A percentile compares a stretch with the other conserved stretches of the same genome.
Evolutionary conservation across 2,888 invertebrate genomes (phyloP).

Genomic region (Sinelater perroti): DNA sequence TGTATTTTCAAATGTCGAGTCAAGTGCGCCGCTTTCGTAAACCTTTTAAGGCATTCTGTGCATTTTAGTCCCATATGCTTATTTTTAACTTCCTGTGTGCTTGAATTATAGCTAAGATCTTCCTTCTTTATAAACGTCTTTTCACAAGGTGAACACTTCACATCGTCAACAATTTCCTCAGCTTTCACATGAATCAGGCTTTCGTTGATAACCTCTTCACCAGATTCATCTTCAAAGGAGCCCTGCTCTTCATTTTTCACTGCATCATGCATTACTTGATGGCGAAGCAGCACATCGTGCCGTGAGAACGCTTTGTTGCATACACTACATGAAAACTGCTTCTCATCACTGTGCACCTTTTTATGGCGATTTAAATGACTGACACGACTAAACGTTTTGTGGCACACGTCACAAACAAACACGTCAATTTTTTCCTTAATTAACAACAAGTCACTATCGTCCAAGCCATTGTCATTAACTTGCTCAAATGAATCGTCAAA

Average conservation of each 20-base stretch:
- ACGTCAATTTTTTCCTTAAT: not conserved
- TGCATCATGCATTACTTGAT: conserved; percentile 53
- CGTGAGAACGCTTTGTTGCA: conserved; percentile 54
- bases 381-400: conserved; percentile 61
- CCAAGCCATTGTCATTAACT: conserved; percentile 29
- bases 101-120: conserved; percentile 26
- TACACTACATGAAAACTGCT: conserved; percentile 51
- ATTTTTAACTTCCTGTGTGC: conserved; percentile 25
- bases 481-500: conserved; percentile 20
- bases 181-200: conserved; percentile 27
- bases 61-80: conserved; percentile 57
- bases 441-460: conserved; percentile 12
- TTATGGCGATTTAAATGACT: conserved; percentile 44
- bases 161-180: conserved; percentile 22
- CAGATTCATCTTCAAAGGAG: conserved; percentile 20
- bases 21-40: conserved; percentile 64
- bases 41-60: conserved; percentile 64
- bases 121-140: conserved; percentile 26
- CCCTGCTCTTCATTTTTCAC: conserved; percentile 49
- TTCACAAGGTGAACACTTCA: conserved; percentile 34
- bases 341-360: conserved; percentile 35
- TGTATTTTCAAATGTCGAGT: conserved; percentile 65
- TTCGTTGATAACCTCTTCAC: conserved; percentile 31
- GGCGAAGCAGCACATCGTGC: conserved; percentile 53
- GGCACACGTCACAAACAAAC: conserved; percentile 60